These are phyloP conservation scores for Galaxea fascicularis DNA, from an alignment of 92 coral and sea anemone genomes.

Conservation along the genomic window DNA sequence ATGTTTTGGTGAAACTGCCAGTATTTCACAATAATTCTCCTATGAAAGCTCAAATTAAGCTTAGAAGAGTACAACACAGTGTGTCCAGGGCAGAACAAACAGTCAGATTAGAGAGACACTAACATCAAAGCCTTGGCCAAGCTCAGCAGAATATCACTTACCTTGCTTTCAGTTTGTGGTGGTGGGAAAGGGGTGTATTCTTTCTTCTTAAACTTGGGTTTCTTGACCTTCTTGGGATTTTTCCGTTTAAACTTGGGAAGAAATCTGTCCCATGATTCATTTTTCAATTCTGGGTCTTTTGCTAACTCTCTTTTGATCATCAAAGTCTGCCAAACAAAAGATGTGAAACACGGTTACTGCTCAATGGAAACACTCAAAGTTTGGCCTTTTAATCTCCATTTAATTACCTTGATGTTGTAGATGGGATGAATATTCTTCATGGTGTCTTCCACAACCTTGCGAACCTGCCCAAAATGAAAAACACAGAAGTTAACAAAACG, in stretches of 20 bases:
- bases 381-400: neutral
- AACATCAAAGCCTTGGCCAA: neutral
- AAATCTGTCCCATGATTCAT: conserved; percentile 99
- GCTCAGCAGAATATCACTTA: conserved; percentile 6
- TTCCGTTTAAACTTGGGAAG: conserved; percentile 93
- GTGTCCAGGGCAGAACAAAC: neutral
- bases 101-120: too few species aligned
- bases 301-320: conserved; percentile 98
- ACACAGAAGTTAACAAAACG: neutral
- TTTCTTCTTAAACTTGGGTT: conserved; percentile 76
- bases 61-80: neutral
- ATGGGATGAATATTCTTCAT: conserved; percentile 98
- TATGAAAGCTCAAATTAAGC: too few species aligned
- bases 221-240: conserved; percentile 82
- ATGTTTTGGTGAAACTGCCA: too few species aligned
- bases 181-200: conserved; percentile 99
- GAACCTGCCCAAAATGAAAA: conserved; percentile 63
- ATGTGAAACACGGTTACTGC: neutral
- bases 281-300: conserved; percentile 90
- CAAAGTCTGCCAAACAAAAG: conserved; percentile 66
- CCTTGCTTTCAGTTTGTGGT: conserved; percentile 97
- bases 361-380: too few species aligned
- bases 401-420: conserved; percentile 91
- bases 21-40: too few species aligned
- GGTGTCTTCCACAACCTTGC: conserved; percentile 93